phyloP scores from a whole-genome alignment of 1,140 invertebrate species.

The Drosophila pallidifrons region DNA sequence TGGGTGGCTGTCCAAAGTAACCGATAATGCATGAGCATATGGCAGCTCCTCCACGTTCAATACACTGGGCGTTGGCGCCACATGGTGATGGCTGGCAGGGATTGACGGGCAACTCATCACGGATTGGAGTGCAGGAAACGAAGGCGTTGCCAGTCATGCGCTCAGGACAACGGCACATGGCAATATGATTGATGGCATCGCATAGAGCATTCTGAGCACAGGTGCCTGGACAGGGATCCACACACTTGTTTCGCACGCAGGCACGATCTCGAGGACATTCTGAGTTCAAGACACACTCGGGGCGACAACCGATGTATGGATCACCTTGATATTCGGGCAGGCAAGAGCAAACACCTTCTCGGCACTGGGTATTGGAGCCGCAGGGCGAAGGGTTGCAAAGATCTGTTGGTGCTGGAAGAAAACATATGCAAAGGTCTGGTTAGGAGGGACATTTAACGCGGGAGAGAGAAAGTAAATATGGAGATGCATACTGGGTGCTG shows the following conservation, averaged over 20 bases:
- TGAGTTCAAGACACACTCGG: constrained; percentile 90
- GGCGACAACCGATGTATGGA: constrained; percentile 90
- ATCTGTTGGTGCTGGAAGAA: constrained; percentile 85
- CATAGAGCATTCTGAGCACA: constrained; percentile 92
- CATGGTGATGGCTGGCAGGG: constrained; percentile 91
- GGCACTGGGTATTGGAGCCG: constrained; percentile 90
- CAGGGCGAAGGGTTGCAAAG: constrained; percentile 90
- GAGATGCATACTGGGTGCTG: constrained; percentile 78
- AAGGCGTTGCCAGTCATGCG: constrained; percentile 92
- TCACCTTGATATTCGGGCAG: constrained; percentile 90
- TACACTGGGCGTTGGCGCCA: constrained; percentile 91
- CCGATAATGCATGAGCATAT: constrained; percentile 90
- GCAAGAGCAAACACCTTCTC: constrained; percentile 91
- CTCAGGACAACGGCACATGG: constrained; percentile 91
- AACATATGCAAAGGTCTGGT: constrained; percentile 56
- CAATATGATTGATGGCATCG: constrained; percentile 90
- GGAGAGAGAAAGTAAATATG: constrained; percentile 44
- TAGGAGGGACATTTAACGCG: constrained; percentile 19
- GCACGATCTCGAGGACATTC: constrained; percentile 91
- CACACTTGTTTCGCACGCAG: constrained; percentile 93
- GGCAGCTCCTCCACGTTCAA: constrained; percentile 89
- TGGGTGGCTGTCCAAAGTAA: constrained; percentile 90
- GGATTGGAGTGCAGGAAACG: constrained; percentile 73
- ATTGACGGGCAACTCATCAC: constrained; percentile 81
- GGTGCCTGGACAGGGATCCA: constrained; percentile 91